Percentiles rank a stretch among this genome's conserved stretches.
Conservation (phyloP, 2,888 invertebrate species). For the Horisme vitalbata region DNA sequence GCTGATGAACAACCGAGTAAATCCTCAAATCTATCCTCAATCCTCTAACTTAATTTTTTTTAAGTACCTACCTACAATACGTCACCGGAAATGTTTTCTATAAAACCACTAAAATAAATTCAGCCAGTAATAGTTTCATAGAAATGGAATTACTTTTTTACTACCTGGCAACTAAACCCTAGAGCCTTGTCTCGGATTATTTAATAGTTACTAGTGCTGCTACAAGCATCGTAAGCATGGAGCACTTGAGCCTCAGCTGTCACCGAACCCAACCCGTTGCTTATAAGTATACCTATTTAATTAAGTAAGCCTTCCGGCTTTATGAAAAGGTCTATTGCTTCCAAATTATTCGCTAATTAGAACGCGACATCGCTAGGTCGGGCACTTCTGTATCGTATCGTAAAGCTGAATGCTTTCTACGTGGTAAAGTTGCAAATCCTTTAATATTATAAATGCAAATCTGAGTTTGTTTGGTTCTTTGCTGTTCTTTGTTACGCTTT, state of each 20-base stretch:
- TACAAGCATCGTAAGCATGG: background rate
- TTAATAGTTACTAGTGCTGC: background rate
- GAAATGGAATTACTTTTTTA: constrained; percentile 9
- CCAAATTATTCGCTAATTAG: constrained; percentile 55
- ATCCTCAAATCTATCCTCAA: too few species aligned
- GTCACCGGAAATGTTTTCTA: too few species aligned
- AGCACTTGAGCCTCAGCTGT: constrained; percentile 25
- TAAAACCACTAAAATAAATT: constrained; percentile 4
- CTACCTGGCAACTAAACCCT: constrained; percentile 13
- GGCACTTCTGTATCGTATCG: constrained; percentile 31
- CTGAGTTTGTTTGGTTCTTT: too few species aligned
- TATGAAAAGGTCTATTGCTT: constrained; percentile 37
- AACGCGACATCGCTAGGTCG: constrained; percentile 18
- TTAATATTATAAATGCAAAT: too few species aligned
- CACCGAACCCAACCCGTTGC: constrained; percentile 38
- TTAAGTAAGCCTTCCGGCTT: constrained; percentile 40
- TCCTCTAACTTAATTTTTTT: too few species aligned
- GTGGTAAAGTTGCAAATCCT: background rate
- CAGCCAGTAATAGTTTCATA: constrained; percentile 1
- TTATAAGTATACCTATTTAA: constrained; percentile 44
- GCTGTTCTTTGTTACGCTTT: too few species aligned
- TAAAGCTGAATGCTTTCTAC: constrained; percentile 4
- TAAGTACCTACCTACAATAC: too few species aligned
- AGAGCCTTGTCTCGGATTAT: constrained; percentile 5
- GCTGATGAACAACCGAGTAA: too few species aligned